Evolutionary conservation across 2,113 vertebrate genomes (phyloP).

Genomic region (Clarias gariepinus): DNA sequence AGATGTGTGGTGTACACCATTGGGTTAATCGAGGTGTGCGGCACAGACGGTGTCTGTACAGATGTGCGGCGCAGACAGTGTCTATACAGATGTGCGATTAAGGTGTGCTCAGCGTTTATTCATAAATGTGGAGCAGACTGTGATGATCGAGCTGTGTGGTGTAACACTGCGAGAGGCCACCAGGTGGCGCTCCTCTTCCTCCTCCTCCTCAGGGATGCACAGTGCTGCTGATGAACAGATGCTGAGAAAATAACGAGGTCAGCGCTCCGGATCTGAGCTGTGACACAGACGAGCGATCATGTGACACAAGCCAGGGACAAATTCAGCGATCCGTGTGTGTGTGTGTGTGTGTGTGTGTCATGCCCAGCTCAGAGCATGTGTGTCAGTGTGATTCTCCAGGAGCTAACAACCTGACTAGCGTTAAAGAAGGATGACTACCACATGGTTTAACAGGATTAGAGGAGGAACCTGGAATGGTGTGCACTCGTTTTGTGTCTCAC

Average conservation of each 20-base stretch:
- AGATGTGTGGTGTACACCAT: not conserved
- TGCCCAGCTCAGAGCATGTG: not conserved
- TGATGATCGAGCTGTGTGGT: not conserved
- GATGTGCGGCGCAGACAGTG: not conserved
- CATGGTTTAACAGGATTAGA: not conserved
- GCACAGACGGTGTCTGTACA: no score
- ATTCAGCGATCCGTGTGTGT: not conserved
- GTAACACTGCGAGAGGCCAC: not conserved
- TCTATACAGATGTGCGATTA: not conserved
- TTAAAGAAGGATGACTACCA: not conserved
- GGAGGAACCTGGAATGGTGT: not conserved
- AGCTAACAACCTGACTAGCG: not conserved
- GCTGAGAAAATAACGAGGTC: slow-evolving; percentile 10
- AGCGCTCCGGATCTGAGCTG: not conserved
- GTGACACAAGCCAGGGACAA: not conserved
- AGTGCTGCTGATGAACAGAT: not conserved
- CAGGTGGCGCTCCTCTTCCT: not conserved
- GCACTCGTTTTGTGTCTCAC: not conserved
- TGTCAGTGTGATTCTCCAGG: not conserved
- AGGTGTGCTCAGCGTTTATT: not conserved
- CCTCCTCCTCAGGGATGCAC: not conserved
- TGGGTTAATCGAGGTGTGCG: not conserved
- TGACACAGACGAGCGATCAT: not conserved
- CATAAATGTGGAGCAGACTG: not conserved
- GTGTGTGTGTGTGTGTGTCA: not conserved